Percentiles rank a stretch among this genome's conserved stretches.
Conservation (phyloP, 2,888 invertebrate species). For the Chironomus tentans region DNA sequence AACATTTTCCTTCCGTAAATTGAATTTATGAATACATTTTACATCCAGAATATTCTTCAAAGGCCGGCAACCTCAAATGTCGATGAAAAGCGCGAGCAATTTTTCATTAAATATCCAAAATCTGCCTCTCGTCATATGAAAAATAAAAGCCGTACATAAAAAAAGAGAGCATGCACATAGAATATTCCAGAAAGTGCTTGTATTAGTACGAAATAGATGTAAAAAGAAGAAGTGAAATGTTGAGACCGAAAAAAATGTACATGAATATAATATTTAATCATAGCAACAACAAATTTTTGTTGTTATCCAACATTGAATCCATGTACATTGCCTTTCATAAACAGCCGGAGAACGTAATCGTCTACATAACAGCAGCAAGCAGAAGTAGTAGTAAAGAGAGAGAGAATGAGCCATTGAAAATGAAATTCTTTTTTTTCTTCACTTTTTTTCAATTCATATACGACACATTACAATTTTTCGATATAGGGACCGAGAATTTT, state of each 20-base stretch:
- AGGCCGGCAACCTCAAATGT: neutral
- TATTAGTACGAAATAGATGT: neutral
- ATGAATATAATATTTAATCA: constrained; percentile 5
- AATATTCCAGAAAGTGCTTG: too few species aligned
- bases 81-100: neutral
- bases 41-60: neutral
- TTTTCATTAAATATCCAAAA: neutral
- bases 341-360: neutral
- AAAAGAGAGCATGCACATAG: too few species aligned
- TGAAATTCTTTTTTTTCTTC: constrained; percentile 3
- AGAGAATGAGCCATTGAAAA: constrained; percentile 2
- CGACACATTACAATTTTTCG: neutral
- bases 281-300: neutral
- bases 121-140: too few species aligned
- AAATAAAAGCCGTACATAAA: too few species aligned
- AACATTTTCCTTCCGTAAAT: too few species aligned
- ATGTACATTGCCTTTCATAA: neutral
- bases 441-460: neutral
- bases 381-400: neutral
- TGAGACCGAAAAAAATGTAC: neutral
- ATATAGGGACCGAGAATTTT: neutral
- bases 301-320: constrained; percentile 4
- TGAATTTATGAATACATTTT: too few species aligned
- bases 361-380: neutral
- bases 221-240: neutral